Conservation (phyloP, 2,797 vertebrate genomes). For the Peromyscus eremicus region DNA sequence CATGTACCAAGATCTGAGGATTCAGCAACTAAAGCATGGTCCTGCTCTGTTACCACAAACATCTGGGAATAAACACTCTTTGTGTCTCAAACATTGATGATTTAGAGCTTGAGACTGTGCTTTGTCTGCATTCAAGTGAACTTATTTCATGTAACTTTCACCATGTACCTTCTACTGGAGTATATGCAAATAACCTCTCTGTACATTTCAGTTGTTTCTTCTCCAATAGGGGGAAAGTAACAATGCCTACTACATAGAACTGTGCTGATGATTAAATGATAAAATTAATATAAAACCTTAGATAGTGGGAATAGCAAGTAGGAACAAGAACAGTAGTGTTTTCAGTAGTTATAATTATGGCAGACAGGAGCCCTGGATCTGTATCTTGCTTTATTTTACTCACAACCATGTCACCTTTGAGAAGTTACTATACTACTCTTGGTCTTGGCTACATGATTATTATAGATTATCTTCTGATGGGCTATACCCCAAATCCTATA, state of each 20-base stretch:
- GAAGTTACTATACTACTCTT: background rate
- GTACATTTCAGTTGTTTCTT: background rate
- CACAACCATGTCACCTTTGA: background rate
- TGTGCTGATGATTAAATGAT: background rate
- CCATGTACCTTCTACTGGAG: background rate
- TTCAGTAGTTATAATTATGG: background rate
- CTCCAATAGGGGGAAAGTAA: background rate
- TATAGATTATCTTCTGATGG: background rate
- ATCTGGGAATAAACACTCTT: background rate
- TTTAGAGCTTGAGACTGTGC: background rate
- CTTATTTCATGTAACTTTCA: background rate
- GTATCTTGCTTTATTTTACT: background rate
- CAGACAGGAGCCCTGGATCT: background rate
- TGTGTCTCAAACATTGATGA: background rate
- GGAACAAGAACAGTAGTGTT: background rate
- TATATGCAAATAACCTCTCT: background rate
- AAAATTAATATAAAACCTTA: background rate
- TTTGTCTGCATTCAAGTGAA: background rate
- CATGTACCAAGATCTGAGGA: background rate
- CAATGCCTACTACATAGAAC: background rate
- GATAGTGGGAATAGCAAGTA: background rate
- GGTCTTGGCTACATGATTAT: background rate
- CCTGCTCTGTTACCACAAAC: background rate
- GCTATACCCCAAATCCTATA: background rate
- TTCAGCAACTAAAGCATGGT: background rate